Conservation (phyloP, 2,797 vertebrate species). For the Oreonectes daqikongensis region DNA sequence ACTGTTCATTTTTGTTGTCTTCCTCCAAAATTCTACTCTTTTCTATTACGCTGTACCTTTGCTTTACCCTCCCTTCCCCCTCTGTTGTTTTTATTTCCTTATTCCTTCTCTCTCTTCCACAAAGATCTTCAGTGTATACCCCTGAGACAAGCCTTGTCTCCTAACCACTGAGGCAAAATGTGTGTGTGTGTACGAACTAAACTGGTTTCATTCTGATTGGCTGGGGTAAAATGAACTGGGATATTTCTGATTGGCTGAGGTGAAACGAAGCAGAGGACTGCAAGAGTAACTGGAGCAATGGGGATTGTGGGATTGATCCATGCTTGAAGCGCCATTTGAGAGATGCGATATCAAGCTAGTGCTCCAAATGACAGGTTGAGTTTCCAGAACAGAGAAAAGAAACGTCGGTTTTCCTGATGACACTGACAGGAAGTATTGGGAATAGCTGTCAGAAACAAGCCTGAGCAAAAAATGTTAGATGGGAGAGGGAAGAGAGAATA, state of each 20-base stretch:
- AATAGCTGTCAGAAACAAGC: conserved; percentile 26
- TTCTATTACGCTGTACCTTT: not conserved
- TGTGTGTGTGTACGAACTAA: not conserved
- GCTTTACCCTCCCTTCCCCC: not conserved
- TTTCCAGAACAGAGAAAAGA: conserved; percentile 33
- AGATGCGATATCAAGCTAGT: conserved; percentile 22
- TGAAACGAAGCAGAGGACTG: conserved; percentile 47
- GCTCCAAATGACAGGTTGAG: conserved; percentile 34
- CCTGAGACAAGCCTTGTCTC: conserved; percentile 33
- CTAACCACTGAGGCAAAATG: conserved; percentile 41
- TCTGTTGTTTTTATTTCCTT: not conserved
- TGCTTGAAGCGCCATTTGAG: conserved; percentile 1
- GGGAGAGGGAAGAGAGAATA: not conserved
- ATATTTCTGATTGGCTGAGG: conserved; percentile 36
- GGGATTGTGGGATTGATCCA: conserved; percentile 41
- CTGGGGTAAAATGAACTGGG: conserved; percentile 14
- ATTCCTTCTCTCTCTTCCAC: conserved; percentile 14
- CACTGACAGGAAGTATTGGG: conserved; percentile 31
- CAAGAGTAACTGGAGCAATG: conserved; percentile 39
- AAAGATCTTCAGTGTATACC: conserved; percentile 40
- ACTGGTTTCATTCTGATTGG: conserved; percentile 1
- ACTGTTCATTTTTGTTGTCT: not conserved
- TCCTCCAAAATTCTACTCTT: not conserved
- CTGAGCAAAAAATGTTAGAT: conserved; percentile 15
- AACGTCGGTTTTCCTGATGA: conserved; percentile 34